A percentile compares a stretch with the other conserved stretches of the same genome.
Conservation (phyloP, 1,140 invertebrate genomes). For the Acromyrmex heyeri region DNA sequence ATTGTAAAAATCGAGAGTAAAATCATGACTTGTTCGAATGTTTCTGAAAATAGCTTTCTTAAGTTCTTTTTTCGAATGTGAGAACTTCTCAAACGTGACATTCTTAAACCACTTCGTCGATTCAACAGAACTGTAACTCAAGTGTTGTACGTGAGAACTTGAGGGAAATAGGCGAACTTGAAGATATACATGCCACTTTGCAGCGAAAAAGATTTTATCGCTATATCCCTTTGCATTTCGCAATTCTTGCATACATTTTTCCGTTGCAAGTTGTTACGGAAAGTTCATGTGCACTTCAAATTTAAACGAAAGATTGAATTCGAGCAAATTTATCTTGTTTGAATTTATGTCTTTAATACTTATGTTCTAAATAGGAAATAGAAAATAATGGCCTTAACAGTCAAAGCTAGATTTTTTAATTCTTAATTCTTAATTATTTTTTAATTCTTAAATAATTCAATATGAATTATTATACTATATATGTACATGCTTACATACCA, state of each 20-base stretch:
- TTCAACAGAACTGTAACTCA: conserved; percentile 43
- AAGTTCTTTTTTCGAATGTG: conserved; percentile 6
- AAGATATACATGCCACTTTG: conserved; percentile 34
- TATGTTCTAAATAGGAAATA: no score
- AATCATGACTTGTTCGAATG: background rate
- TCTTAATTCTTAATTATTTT: no score
- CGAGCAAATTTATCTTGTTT: background rate
- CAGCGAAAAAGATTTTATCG: conserved; percentile 40
- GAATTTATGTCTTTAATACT: background rate
- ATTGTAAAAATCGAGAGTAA: conserved; percentile 2
- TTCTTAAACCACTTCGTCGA: conserved; percentile 37
- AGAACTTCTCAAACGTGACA: conserved; percentile 17
- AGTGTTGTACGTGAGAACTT: conserved; percentile 34
- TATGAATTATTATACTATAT: no score
- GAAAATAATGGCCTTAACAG: no score
- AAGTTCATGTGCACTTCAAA: conserved; percentile 23
- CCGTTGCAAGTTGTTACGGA: conserved; percentile 26
- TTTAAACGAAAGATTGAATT: conserved; percentile 26
- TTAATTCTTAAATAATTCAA: no score
- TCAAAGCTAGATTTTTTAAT: no score
- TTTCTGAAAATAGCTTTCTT: conserved; percentile 17
- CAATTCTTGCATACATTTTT: conserved; percentile 28
- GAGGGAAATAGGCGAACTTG: conserved; percentile 24
- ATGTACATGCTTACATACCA: no score
- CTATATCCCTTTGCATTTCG: conserved; percentile 10